These are phyloP conservation scores for Erannis defoliaria DNA, from an alignment of 2,888 invertebrate genomes.

Conservation along the genomic window DNA sequence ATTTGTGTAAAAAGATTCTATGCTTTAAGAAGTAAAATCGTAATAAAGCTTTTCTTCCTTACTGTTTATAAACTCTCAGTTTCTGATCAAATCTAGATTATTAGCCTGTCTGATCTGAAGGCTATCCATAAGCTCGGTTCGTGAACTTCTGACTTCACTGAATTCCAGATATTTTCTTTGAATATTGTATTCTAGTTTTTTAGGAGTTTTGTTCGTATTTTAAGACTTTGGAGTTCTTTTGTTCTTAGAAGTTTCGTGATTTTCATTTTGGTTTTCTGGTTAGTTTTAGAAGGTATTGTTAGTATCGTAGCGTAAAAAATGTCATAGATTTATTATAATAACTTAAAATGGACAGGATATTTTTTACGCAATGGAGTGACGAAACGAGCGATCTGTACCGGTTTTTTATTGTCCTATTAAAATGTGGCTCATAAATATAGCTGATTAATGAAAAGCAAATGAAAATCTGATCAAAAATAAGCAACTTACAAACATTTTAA, in stretches of 20 bases:
- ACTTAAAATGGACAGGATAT: no score
- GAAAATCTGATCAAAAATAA: no score
- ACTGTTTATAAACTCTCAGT: neutral
- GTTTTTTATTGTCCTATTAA: no score
- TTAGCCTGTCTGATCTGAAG: neutral
- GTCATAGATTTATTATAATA: no score
- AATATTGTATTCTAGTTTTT: conserved; percentile 6
- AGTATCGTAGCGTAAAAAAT: neutral
- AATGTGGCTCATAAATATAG: no score
- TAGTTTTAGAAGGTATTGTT: neutral
- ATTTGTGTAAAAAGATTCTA: no score
- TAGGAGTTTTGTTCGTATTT: conserved; percentile 9
- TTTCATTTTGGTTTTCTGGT: neutral
- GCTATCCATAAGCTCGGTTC: conserved; percentile 8
- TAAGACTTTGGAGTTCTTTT: neutral
- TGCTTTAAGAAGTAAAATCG: no score
- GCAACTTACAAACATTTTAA: no score
- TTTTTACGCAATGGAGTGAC: no score
- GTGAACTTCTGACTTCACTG: conserved; percentile 7
- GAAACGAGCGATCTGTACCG: no score
- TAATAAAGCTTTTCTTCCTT: neutral
- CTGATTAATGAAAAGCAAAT: no score
- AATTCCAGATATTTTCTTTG: conserved; percentile 5
- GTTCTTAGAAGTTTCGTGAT: neutral
- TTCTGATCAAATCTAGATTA: neutral